A percentile compares a stretch with the other conserved stretches of the same genome.
Conservation (phyloP, 2,888 invertebrate species). For the Lagria hirta region DNA sequence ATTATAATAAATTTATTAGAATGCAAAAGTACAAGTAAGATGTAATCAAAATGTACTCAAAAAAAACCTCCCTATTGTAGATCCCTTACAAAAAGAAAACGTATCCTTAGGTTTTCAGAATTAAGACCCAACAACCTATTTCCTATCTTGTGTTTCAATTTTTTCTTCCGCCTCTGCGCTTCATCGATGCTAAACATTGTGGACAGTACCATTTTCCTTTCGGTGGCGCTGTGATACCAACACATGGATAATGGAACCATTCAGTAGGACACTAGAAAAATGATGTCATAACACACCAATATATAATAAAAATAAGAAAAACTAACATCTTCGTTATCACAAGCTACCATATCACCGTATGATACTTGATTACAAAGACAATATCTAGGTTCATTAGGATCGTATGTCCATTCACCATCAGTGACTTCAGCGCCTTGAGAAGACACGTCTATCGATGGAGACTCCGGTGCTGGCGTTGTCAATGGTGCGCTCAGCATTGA, state of each 20-base stretch:
- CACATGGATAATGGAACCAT: constrained; percentile 99
- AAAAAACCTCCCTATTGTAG: too few species aligned
- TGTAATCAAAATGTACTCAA: too few species aligned
- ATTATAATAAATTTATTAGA: too few species aligned
- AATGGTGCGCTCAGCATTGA: constrained; percentile 47
- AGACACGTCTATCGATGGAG: constrained; percentile 52
- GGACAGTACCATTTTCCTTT: constrained; percentile 99
- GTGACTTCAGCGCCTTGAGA: constrained; percentile 61
- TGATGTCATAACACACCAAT: constrained; percentile 15
- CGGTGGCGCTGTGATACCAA: constrained; percentile 92
- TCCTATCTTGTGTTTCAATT: too few species aligned
- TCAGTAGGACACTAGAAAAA: constrained; percentile 88
- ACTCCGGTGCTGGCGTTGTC: constrained; percentile 47
- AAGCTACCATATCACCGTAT: constrained; percentile 98
- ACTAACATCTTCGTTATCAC: constrained; percentile 94
- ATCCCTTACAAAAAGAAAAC: too few species aligned
- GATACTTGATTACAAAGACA: constrained; percentile 97
- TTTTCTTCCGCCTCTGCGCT: constrained; percentile 78
- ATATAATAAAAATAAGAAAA: neutral
- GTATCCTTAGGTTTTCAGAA: too few species aligned
- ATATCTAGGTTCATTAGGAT: constrained; percentile 95
- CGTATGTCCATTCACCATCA: constrained; percentile 87
- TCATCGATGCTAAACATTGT: constrained; percentile 87
- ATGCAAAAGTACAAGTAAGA: too few species aligned
- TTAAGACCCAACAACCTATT: too few species aligned